Base-by-base conservation (phyloP, 2,888 invertebrate species). In the Acronicta leporina region DNA sequence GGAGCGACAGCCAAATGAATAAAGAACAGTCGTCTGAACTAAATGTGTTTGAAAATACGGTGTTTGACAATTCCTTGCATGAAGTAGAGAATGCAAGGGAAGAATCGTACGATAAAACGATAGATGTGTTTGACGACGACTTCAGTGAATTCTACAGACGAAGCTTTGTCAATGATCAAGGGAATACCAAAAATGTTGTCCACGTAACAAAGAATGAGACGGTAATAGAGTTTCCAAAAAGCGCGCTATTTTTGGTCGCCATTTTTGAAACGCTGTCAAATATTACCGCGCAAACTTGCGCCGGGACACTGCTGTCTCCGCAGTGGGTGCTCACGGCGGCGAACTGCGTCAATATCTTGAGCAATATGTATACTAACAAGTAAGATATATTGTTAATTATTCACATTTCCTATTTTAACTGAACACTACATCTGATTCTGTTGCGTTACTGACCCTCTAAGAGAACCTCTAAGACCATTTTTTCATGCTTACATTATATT, bases 211-310 rank as follows among this genome's bases (percentile, higher is more conserved):
- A 45, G 30, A 62, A 58, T 56, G 25, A 35, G 10, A 65, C 56
- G 5, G 42, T 44, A 48, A n/a, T 44, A 0, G 14, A 38, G 15
- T 73, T 73, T 42, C 69, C 77, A 6, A 60, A 75, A 38, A 77
- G 60, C 30, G 74, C 79, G 61, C 77, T 82, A 54, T 82, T 74
- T 73, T 65, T 81, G 72, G 86, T 84, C 6, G 86, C 88, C 70
- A 86, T 88, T n/a, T 88, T 88, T 78, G 87, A 88, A 64, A 82
- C 84, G 5, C 65, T 85, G 59, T 73, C 77, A 40, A 86, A 87
- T 57, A 67, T 86, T 10, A 88, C 88, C 30, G 88, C 87, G 41
- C 85, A 86, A 56, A 88, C 87, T 14, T 88, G 88, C 42, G 85
- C 81, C 1, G 88, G 88, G 0, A 83, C 83, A 13, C 46, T 88